A percentile compares a stretch with the other conserved stretches of the same genome.
Conservation (phyloP, 2,797 vertebrate species). For the Sphenodon punctatus region DNA sequence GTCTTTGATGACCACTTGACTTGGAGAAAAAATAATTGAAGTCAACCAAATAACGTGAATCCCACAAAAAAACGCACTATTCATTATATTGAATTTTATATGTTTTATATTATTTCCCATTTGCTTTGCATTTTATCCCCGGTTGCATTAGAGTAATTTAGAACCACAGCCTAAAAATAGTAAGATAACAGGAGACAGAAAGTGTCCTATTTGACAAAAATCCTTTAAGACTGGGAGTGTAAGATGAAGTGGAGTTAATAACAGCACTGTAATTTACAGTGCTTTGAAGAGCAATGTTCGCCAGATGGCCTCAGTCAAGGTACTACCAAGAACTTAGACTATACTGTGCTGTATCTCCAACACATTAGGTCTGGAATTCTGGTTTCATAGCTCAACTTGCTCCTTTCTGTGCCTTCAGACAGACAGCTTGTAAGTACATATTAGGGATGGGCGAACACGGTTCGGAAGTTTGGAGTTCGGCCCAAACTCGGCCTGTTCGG, state of each 20-base stretch:
- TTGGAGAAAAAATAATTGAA: not conserved
- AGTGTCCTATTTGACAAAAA: not conserved
- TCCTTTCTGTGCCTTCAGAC: conserved; percentile 14
- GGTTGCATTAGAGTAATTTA: not conserved
- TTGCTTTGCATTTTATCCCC: not conserved
- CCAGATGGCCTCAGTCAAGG: not conserved
- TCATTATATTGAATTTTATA: not conserved
- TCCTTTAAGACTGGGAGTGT: not conserved
- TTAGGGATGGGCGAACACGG: no score
- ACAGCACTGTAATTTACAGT: not conserved
- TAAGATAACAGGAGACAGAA: not conserved
- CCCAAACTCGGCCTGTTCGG: no score
- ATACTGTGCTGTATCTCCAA: not conserved
- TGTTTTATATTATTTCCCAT: not conserved
- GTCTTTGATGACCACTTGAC: not conserved
- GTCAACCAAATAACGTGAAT: not conserved
- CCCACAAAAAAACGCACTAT: not conserved
- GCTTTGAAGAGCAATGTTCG: not conserved
- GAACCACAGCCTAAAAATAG: not conserved
- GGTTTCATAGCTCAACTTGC: not conserved
- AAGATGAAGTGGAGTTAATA: not conserved
- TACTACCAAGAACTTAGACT: not conserved
- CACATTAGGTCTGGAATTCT: not conserved
- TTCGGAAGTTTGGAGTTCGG: no score
- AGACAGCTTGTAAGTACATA: not conserved